Base-by-base conservation (phyloP, 37 sponge, comb jelly and placozoan genomes). In the Crambe crambe region DNA sequence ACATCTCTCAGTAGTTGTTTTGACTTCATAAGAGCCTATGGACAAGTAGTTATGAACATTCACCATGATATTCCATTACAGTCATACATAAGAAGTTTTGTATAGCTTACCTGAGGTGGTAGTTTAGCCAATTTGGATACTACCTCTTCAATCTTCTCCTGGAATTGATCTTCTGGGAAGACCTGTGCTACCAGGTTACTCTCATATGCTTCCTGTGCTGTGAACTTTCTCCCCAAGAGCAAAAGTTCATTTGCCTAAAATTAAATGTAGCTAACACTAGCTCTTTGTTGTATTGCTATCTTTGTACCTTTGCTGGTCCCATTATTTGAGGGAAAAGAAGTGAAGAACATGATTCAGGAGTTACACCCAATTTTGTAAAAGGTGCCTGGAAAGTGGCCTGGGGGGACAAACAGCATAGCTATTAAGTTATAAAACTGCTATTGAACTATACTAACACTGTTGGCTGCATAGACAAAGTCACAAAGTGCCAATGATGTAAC, bases 271-370 rank as follows among this genome's bases (percentile, higher is more conserved):
- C n/a, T n/a, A n/a, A n/a, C n/a, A n/a, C n/a, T n/a, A n/a, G n/a
- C n/a, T n/a, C n/a, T n/a, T n/a, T n/a, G n/a, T n/a, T n/a, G n/a
- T n/a, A n/a, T n/a, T n/a, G n/a, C n/a, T n/a, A 47, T n/a, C n/a
- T n/a, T 47, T 6, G 12, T 47, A 96, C 97, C 91, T 80, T 89
- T 12, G 91, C 93, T 60, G 83, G 69, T 23, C 95, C 95, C 91
- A 97, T 92, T 9, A 92, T 94, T 60, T 77, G 59, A 23, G 98
- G 98, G 56, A 94, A 97, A 36, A 89, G 78, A 54, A 83, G 66
- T 41, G 93, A 92, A n/a, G 98, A 97, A 67, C 98, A 97, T 10
- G 82, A 95, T 63, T 97, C 98, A 10, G 98, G 95, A 65, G 85
- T 85, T 58, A 92, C 93, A 1, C 93, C 98, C 39, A 92, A 80